phyloP scores from a whole-genome alignment of 2,113 vertebrate genomes.

The Brienomyrus brachyistius region DNA sequence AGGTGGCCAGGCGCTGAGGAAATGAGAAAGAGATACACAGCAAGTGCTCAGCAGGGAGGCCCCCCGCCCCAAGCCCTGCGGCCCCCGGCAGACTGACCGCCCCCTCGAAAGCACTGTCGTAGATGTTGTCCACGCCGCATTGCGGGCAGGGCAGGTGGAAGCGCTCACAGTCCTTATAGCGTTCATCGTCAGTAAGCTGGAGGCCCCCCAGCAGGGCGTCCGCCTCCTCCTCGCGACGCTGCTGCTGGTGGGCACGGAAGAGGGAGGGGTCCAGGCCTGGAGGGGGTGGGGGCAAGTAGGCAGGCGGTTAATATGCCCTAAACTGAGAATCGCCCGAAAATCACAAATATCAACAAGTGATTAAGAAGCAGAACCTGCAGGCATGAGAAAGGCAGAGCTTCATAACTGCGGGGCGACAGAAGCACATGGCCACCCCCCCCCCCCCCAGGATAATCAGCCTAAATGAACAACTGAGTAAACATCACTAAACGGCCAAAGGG shows the following conservation, averaged over 20 bases:
- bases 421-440: conserved; percentile 26
- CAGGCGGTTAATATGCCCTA: not conserved
- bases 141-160: conserved; percentile 82
- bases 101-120: conserved; percentile 81
- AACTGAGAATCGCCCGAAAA: conserved; percentile 12
- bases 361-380: conserved; percentile 33
- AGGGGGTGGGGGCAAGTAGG: not conserved
- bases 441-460: conserved; percentile 37
- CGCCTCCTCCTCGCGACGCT: conserved; percentile 84
- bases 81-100: conserved; percentile 67
- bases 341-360: conserved; percentile 38
- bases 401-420: conserved; percentile 14
- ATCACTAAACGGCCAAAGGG: conserved; percentile 30
- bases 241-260: conserved; percentile 79
- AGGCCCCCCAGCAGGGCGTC: conserved; percentile 75
- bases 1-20: not conserved
- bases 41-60: not conserved
- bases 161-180: conserved; percentile 83
- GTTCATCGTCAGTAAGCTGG: conserved; percentile 91
- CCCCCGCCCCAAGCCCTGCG: not conserved
- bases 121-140: conserved; percentile 85
- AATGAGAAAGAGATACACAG: not conserved
- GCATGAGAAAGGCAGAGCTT: conserved; percentile 21
- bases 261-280: conserved; percentile 87
- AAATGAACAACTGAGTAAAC: conserved; percentile 45